Evolutionary conservation across 2,797 vertebrate genomes (phyloP), one percentile per base, ranked within the genome.

Genomic region (Oryzias sinensis): DNA sequence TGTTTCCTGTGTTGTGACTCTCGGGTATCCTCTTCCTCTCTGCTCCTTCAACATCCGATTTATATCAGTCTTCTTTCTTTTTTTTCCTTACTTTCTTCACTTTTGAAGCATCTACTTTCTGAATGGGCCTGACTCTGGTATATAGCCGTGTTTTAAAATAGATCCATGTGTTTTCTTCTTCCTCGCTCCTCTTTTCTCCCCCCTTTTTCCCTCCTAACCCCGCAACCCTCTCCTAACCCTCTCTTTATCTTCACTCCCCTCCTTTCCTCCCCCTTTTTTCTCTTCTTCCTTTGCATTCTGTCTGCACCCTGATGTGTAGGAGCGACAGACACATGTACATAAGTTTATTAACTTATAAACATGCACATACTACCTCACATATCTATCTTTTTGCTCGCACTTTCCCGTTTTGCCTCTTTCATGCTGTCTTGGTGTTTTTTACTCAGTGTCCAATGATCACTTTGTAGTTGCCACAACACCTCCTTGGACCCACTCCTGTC

Each of bases 281-380:
- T 79, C 66, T 70, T 80, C 72, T 77, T 74, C 76, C 76, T 84
- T 83, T 84, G 84, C 89, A 88, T 89, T 88, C 88, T 89, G 82
- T 87, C 88, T 69, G 87, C 88, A 80, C 81, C 83, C 89, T 82
- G 88, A 84, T 90, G 87, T 84, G 84, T 89, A 90, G 89, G 86
- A 89, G 82, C 88, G 71, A 85, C 88, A 89, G 88, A 89, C 79
- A 83, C 88, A 89, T 89, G 89, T 90, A 88, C 89, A 90, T 90
- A 89, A 89, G 87, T 89, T 89, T 87, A 78, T 80, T 87, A 82
- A 88, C 86, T 89, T 87, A 87, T 90, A 84, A 85, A 90, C 88
- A 90, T 88, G 87, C 85, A 89, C 86, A 88, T 88, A 86, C 87
- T 86, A 87, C 88, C 87, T 87, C 87, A 88, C 82, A 81, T 81